phyloP scores from a whole-genome alignment of 2,797 vertebrate genomes.

The Alectoris magna region DNA sequence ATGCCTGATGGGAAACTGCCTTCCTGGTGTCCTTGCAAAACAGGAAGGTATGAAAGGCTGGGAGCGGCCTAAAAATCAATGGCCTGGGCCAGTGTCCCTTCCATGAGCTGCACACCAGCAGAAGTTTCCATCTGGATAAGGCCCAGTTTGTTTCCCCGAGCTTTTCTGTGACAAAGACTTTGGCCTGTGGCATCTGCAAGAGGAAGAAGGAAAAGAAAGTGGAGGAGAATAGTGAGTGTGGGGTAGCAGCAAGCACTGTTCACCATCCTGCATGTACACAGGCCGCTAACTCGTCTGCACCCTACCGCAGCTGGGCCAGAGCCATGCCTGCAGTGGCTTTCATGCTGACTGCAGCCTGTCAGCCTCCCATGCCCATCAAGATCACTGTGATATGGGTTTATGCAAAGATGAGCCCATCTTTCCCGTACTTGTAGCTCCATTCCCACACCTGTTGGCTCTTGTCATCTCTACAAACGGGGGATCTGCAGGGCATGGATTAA shows the following conservation, averaged over 20 bases:
- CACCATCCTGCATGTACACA: neutral
- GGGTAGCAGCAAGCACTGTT: neutral
- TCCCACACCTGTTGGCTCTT: neutral
- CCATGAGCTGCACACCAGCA: neutral
- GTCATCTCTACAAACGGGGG: rapidly evolving
- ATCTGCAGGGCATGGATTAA: neutral
- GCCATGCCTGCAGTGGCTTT: neutral
- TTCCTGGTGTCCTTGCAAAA: rapidly evolving
- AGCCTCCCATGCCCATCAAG: neutral
- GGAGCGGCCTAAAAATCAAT: neutral
- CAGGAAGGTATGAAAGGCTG: neutral
- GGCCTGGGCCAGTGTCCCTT: neutral
- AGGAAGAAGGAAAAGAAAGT: neutral
- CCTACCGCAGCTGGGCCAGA: neutral
- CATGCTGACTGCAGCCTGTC: neutral
- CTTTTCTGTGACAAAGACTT: neutral
- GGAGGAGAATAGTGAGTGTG: neutral
- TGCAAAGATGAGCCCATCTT: neutral
- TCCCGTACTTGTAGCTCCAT: neutral
- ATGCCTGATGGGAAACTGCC: neutral
- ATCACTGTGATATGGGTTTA: neutral
- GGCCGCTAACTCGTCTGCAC: rapidly evolving
- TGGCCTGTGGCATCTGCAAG: rapidly evolving
- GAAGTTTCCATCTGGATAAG: neutral
- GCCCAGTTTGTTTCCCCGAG: neutral